Conservation (phyloP, 2,113 vertebrate species). For the Chloropsis hardwickii region DNA sequence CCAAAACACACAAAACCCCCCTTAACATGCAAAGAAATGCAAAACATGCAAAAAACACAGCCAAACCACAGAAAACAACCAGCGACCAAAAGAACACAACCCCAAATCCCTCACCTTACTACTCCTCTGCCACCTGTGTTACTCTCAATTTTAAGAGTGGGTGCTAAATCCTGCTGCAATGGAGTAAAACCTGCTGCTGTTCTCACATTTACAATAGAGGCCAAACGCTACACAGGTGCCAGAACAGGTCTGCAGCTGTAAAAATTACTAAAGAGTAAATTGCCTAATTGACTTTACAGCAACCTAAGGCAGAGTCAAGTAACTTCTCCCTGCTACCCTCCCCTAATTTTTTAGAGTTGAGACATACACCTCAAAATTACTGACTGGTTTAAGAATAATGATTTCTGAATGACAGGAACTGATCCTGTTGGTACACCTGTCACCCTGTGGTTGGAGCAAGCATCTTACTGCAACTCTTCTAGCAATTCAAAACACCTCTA, state of each 20-base stretch:
- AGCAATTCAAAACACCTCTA: neutral
- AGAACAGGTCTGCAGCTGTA: neutral
- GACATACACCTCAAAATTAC: neutral
- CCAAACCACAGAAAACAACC: neutral
- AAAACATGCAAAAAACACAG: neutral
- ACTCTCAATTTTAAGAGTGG: neutral
- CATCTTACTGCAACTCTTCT: neutral
- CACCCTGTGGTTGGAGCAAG: neutral
- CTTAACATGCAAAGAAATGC: neutral
- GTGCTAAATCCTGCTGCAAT: neutral
- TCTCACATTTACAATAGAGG: neutral
- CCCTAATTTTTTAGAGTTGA: neutral
- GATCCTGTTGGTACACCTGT: neutral
- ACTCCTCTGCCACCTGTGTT: neutral
- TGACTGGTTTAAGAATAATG: neutral
- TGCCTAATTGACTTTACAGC: neutral
- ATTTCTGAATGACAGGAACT: neutral
- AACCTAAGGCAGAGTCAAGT: neutral
- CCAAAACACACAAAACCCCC: accelerated
- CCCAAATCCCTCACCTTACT: neutral
- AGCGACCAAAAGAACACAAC: neutral
- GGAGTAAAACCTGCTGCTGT: neutral
- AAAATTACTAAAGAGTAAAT: neutral
- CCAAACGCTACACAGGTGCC: neutral
- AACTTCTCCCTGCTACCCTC: neutral